Percentiles rank a stretch among this genome's conserved stretches.
Evolutionary conservation across 2,113 vertebrate species (phyloP).

Genomic region (Progne subis): DNA sequence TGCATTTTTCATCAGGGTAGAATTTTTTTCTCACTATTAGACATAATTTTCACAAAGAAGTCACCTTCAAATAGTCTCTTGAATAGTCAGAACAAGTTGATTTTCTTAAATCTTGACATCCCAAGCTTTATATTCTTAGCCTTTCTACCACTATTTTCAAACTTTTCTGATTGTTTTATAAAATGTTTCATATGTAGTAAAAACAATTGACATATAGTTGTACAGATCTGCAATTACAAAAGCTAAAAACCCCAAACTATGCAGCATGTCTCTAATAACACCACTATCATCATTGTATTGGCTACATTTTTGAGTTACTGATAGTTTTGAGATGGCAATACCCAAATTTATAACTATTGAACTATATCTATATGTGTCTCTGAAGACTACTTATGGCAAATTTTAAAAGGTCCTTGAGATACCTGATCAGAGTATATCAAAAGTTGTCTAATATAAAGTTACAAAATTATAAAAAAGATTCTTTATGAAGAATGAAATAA

Average conservation of each 20-base stretch:
- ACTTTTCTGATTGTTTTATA: neutral
- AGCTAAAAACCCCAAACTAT: rapidly evolving
- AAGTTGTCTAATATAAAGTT: neutral
- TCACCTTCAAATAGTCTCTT: neutral
- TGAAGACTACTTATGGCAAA: neutral
- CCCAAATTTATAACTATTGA: neutral
- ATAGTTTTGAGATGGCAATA: neutral
- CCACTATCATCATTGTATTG: neutral
- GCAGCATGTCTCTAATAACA: neutral
- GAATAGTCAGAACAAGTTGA: neutral
- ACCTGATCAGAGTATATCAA: neutral
- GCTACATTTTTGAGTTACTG: neutral
- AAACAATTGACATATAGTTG: neutral
- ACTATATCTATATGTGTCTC: neutral
- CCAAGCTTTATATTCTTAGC: neutral
- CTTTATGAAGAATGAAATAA: neutral
- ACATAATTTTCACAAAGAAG: neutral
- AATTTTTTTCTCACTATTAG: neutral
- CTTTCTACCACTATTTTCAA: neutral
- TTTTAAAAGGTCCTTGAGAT: neutral
- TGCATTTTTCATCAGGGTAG: neutral
- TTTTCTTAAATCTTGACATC: neutral
- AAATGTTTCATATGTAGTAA: neutral
- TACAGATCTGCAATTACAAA: neutral
- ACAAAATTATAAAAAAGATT: neutral